Percentiles rank a stretch among this genome's conserved stretches.
Evolutionary conservation across 2,888 invertebrate species (phyloP).

Genomic region (Drosophila dives): DNA sequence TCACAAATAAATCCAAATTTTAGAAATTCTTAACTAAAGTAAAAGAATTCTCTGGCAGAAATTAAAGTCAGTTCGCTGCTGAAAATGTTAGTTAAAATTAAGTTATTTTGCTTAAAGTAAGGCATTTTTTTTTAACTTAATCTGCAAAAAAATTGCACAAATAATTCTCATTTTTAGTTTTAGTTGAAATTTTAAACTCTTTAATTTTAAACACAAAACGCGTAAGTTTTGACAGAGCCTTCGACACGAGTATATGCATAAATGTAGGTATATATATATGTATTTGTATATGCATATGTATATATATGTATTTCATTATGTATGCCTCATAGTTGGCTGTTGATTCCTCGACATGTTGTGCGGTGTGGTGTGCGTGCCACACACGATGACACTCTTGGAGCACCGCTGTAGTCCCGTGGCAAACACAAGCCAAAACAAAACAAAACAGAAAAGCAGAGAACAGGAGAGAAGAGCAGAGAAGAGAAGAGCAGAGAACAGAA

Average conservation of each 20-base stretch:
- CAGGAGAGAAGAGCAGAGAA: slow-evolving; percentile 1
- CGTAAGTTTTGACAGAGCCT: not conserved
- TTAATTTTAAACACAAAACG: slow-evolving; percentile 16
- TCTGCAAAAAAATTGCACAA: not conserved
- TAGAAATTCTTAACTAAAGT: not conserved
- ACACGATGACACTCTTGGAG: slow-evolving; percentile 38
- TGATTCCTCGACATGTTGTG: slow-evolving; percentile 37
- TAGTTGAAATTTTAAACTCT: not conserved
- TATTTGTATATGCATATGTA: not conserved
- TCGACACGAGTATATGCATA: slow-evolving; percentile 17
- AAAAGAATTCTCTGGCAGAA: not conserved
- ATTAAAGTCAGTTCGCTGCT: not conserved
- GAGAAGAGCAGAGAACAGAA: slow-evolving; percentile 29
- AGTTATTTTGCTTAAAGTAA: not conserved
- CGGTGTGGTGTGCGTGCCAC: slow-evolving; percentile 21
- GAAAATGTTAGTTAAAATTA: not conserved
- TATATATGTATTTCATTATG: not conserved
- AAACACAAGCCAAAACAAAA: slow-evolving; percentile 46
- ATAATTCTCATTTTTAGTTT: not conserved
- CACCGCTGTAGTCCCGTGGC: slow-evolving; percentile 31
- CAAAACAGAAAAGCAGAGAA: slow-evolving; percentile 33
- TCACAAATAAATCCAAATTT: not conserved
- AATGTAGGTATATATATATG: slow-evolving; percentile 6
- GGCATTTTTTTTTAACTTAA: not conserved
- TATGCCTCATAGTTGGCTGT: slow-evolving; percentile 38